phyloP scores from a whole-genome alignment of 2,888 invertebrate species.

The Chrysodeixis includens region DNA sequence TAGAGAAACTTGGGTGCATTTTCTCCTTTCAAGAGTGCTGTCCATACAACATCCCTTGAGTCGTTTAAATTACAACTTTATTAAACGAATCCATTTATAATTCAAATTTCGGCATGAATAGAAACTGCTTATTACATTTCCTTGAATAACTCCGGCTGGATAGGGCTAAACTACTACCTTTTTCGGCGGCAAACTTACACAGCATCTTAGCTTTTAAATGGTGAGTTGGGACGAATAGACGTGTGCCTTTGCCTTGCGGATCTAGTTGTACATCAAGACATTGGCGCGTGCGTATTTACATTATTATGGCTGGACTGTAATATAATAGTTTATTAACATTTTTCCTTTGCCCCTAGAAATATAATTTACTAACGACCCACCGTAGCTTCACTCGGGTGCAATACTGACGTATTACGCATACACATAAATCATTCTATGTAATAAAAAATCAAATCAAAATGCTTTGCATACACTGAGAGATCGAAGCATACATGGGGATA shows the following conservation, averaged over 20 bases:
- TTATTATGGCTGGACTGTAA: no score
- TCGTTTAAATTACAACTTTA: conserved; percentile 39
- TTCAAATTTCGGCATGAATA: conserved; percentile 34
- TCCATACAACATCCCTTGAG: conserved; percentile 24
- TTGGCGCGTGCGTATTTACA: no score
- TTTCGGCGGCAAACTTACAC: conserved; percentile 15
- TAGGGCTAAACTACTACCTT: conserved; percentile 7
- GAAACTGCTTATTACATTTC: conserved; percentile 22
- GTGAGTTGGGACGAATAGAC: conserved; percentile 10
- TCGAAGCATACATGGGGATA: no score
- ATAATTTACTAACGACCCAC: no score
- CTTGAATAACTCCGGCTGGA: conserved; percentile 8
- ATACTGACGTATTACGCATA: no score
- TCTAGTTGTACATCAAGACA: conserved; percentile 27
- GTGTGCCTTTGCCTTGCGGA: conserved; percentile 15
- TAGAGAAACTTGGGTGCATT: neutral
- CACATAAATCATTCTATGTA: no score
- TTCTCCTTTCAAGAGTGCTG: conserved; percentile 12
- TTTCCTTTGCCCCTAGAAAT: no score
- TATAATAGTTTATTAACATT: no score
- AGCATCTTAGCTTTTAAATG: conserved; percentile 30
- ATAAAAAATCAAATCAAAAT: no score
- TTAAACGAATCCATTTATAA: conserved; percentile 28
- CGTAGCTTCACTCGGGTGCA: no score
- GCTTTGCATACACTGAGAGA: no score